Evolutionary conservation across 2,888 invertebrate species (phyloP).

Genomic region (Galeopsomyia nigrocyanea): DNA sequence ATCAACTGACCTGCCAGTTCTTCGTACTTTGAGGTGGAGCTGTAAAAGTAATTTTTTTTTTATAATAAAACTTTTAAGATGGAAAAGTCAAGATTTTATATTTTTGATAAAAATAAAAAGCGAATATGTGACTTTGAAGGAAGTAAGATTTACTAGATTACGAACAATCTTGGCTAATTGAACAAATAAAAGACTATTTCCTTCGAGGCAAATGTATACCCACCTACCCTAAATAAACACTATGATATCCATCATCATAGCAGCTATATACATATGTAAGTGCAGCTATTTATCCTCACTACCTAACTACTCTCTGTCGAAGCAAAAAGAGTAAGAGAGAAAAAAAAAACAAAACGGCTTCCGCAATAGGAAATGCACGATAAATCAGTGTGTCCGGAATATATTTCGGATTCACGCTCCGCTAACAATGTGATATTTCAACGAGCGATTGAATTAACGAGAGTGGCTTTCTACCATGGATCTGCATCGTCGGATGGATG

Average conservation of each 20-base stretch:
- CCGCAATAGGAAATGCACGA: constrained; percentile 22
- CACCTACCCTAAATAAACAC: neutral
- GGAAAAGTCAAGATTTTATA: too few relatives aligned
- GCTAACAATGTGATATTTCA: neutral
- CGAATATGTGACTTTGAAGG: too few relatives aligned
- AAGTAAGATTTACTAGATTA: neutral
- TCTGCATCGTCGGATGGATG: constrained; percentile 18
- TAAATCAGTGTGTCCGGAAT: constrained; percentile 11
- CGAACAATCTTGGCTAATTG: neutral
- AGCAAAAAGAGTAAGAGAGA: too few relatives aligned
- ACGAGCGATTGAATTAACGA: neutral
- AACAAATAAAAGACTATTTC: neutral
- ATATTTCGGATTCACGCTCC: constrained; percentile 16
- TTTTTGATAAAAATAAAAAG: too few relatives aligned
- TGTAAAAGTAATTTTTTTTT: constrained; percentile 44
- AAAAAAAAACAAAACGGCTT: neutral
- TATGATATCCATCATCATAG: neutral
- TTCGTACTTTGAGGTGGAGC: constrained; percentile 61
- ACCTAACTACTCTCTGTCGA: too few relatives aligned
- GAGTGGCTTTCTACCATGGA: constrained; percentile 22
- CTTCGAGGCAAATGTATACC: too few relatives aligned
- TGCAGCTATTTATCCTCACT: too few relatives aligned
- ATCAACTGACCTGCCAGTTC: constrained; percentile 55
- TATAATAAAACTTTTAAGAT: constrained; percentile 8
- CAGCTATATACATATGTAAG: too few relatives aligned